These are phyloP conservation scores for Anagrus nilaparvatae DNA, from an alignment of 1,140 invertebrate genomes.

Conservation along the genomic window DNA sequence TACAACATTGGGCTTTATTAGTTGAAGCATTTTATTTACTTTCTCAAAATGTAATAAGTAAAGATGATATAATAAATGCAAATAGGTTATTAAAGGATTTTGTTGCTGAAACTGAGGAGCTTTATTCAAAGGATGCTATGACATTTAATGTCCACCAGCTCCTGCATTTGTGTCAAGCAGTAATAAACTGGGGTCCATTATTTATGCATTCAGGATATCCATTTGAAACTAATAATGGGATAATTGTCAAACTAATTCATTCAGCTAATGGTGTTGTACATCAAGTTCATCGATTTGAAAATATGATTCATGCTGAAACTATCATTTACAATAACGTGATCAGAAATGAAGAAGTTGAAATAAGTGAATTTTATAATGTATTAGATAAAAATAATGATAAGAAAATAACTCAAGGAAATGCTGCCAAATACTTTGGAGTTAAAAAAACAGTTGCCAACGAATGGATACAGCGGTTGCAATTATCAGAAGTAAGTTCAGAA, in stretches of 20 bases:
- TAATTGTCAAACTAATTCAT: slow-evolving; percentile 11
- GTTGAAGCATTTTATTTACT: slow-evolving; percentile 10
- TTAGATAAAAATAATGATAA: too few relatives aligned
- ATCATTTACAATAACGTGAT: too few relatives aligned
- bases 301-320: too few relatives aligned
- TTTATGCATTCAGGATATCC: slow-evolving; percentile 13
- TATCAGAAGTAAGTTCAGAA: too few relatives aligned
- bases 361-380: too few relatives aligned
- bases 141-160: slow-evolving; percentile 17
- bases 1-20: slow-evolving; percentile 11
- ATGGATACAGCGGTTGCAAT: too few relatives aligned
- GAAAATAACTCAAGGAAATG: too few relatives aligned
- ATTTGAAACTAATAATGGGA: slow-evolving; percentile 16
- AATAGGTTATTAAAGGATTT: slow-evolving; percentile 3
- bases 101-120: slow-evolving; percentile 1
- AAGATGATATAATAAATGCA: background rate
- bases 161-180: slow-evolving; percentile 14
- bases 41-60: background rate
- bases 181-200: slow-evolving; percentile 13
- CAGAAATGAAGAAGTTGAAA: too few relatives aligned
- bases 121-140: slow-evolving; percentile 12
- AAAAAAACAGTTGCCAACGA: too few relatives aligned
- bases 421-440: too few relatives aligned
- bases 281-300: slow-evolving; percentile 14
- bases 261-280: slow-evolving; percentile 17